Conservation (phyloP, 2,113 vertebrate genomes). For the Eonycteris spelaea region DNA sequence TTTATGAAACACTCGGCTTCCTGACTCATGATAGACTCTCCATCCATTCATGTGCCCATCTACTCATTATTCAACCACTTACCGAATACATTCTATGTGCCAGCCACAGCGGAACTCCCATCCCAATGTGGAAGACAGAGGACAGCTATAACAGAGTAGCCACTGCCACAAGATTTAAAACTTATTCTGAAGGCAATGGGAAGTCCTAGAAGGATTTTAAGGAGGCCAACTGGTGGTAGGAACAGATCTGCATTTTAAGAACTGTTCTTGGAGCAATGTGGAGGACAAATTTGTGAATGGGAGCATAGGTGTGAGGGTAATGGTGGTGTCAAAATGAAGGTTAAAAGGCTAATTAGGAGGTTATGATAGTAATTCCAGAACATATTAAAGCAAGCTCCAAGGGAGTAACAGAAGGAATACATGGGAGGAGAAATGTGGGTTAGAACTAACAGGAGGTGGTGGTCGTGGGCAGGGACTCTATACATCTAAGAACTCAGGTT, state of each 20-base stretch:
- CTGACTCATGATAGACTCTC: not conserved
- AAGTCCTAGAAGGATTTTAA: not conserved
- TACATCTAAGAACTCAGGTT: not conserved
- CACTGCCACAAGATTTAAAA: not conserved
- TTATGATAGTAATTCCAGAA: not conserved
- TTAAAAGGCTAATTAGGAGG: not conserved
- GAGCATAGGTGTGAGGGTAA: not conserved
- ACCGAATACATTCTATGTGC: not conserved
- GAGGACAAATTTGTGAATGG: not conserved
- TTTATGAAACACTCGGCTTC: accelerated
- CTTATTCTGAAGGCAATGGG: not conserved
- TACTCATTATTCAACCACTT: not conserved
- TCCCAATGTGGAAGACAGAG: not conserved
- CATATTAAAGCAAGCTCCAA: not conserved
- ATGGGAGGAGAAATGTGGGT: not conserved
- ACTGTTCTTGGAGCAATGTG: not conserved
- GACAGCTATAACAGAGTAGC: not conserved
- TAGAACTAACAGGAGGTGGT: not conserved
- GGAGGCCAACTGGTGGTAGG: not conserved
- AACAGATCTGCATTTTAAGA: not conserved
- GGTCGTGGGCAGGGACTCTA: not conserved
- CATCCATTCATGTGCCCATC: not conserved
- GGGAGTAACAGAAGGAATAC: not conserved
- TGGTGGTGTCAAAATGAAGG: not conserved
- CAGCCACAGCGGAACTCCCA: not conserved